Evolutionary conservation across 2,113 vertebrate species (phyloP), one percentile per base, ranked within the genome.

Genomic region (Sisor rabdophorus): DNA sequence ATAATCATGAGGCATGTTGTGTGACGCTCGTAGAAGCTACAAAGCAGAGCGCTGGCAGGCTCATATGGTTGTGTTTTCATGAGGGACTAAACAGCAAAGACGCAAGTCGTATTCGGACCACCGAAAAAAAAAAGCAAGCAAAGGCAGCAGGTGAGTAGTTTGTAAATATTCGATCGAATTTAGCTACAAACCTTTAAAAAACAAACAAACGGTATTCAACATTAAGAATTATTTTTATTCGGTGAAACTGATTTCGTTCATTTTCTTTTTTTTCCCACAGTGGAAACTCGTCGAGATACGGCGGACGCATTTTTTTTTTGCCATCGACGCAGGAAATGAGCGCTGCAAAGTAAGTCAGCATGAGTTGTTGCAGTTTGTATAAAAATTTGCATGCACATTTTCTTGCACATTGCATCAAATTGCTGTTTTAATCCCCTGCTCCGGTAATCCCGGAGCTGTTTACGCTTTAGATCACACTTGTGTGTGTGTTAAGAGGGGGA

Each of bases 271-370:
- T 44, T 44, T 44, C 7, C 32, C 10, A 44, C 63, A 68, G 63
- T 11, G 20, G 2, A 44, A 36, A 10, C 47, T 67, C 10, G 44
- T 1, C 24, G 17, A 11, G 36, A 58, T 10, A 44, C 40, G 4
- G 4, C 40, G 22, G 7, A 68, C 16, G 1, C 12, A 17, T 0
- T 24, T 16, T 75, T 58, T 26, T n/a, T n/a, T n/a, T n/a, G n/a
- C n/a, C n/a, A 32, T 52, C 10, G 0, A 40, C 7, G 3, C 17
- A 30, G 36, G 19, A n/a, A 48, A 76, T 68, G 63, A 32, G 22
- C 1, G 36, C 74, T 30, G 53, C 74, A 24, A 76, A 68, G 74
- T 76, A 76, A 58, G 63, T 52, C 19, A 60, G 7, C 5, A 8
- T 30, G 0, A 26, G 5, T 26, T 58, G 32, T 24, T 22, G 22